Base-by-base conservation (phyloP, 2,797 vertebrate species). In the Pipistrellus pygmaeus region DNA sequence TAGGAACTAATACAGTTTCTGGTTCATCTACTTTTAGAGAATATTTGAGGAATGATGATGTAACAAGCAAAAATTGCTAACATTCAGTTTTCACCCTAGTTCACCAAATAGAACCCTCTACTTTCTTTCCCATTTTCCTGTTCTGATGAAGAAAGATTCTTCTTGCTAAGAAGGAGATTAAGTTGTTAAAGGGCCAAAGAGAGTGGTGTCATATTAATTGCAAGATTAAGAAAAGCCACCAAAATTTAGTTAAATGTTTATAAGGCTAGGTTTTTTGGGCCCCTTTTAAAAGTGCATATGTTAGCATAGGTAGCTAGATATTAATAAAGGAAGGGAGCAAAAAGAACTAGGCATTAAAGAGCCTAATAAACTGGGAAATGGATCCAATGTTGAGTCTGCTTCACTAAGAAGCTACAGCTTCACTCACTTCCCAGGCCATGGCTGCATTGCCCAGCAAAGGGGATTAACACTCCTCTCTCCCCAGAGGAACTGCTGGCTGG, bases 181-280 rank as follows among this genome's bases (percentile, higher is more conserved):
- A 81, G 5, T 44, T 66, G 27, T 48, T 78, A 84, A 96, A 92
- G 8, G 9, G 0, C 1, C n/a, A 48, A 53, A 84, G 15, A 57
- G 11, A 77, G 30, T 85, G 25, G 17, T 75, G 20, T 76, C 75
- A 51, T 53, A 76, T 27, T 80, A 71, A n/a, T 57, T 69, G 25
- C 10, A 71, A 83, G 30, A 78, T 75, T 94, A 85, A 78, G 23
- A 8, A 90, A 73, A 93, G 62, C 71, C 60, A 23, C 71, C 76
- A 62, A 72, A 84, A 8, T 84, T 68, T 68, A 90, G 60, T 62
- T n/a, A 69, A 66, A 41, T 13, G 14, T 81, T 85, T n/a, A n/a
- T 66, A 38, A 71, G 14, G 30, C n/a, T 51, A 88, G 35, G 12
- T 87, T 87, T 35, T 60, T 90, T 60, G 41, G 51, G 25, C 25